Conservation (phyloP, 2,888 invertebrate species). For the Caenorhabditis plicata region DNA sequence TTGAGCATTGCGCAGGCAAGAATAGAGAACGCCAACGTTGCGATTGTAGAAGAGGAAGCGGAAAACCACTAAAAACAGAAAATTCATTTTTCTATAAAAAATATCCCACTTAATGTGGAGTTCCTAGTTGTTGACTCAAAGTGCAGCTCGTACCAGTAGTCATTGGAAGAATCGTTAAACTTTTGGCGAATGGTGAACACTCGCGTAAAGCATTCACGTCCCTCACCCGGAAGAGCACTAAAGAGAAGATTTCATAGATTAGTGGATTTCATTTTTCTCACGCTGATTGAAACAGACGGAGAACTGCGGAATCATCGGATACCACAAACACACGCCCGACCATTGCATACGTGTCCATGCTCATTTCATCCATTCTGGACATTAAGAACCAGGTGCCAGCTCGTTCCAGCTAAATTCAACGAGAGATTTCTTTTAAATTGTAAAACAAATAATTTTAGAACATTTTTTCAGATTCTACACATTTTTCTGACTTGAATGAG, state of each 20-base stretch:
- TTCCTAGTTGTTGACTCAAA: slow-evolving; percentile 42
- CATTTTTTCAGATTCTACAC: too few relatives aligned
- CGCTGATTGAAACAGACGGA: slow-evolving; percentile 47
- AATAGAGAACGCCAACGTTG: slow-evolving; percentile 50
- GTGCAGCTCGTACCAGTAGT: slow-evolving; percentile 43
- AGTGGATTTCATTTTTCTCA: slow-evolving; percentile 1
- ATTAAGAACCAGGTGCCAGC: slow-evolving; percentile 50
- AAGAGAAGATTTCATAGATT: slow-evolving; percentile 3
- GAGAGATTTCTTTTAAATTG: too few relatives aligned
- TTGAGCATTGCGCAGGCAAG: slow-evolving; percentile 39
- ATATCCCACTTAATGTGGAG: slow-evolving; percentile 38
- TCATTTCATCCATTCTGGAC: slow-evolving; percentile 49
- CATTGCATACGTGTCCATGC: slow-evolving; percentile 50
- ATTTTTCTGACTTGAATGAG: too few relatives aligned
- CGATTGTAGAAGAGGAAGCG: slow-evolving; percentile 55
- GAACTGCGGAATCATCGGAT: slow-evolving; percentile 38
- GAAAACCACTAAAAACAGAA: slow-evolving; percentile 40
- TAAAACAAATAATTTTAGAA: too few relatives aligned
- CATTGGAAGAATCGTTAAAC: slow-evolving; percentile 14
- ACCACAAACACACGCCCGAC: slow-evolving; percentile 39
- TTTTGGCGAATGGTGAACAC: slow-evolving; percentile 41
- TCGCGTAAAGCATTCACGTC: slow-evolving; percentile 42
- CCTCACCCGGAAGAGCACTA: slow-evolving; percentile 44
- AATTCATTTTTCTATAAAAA: slow-evolving; percentile 7
- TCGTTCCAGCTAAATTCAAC: slow-evolving; percentile 35